Conservation (phyloP, 1,140 invertebrate genomes). For the Chelonus insularis region DNA sequence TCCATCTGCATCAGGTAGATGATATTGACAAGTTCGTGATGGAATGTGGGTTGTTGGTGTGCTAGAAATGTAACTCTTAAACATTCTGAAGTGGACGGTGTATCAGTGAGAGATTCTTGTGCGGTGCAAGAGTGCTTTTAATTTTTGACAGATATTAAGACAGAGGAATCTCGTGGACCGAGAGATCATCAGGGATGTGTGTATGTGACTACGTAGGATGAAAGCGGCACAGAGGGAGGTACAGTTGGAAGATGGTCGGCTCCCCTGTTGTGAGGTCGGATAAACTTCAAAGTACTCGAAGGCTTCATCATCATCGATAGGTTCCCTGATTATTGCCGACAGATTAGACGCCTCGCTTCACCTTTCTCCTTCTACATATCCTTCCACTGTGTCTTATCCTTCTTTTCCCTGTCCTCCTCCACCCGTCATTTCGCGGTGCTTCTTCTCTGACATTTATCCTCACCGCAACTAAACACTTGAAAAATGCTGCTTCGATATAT, state of each 20-base stretch:
- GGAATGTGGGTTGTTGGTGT: no score
- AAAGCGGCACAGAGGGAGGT: conserved; percentile 21
- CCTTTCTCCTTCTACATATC: conserved; percentile 30
- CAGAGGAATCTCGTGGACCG: conserved; percentile 35
- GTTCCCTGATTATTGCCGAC: conserved; percentile 56
- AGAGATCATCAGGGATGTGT: conserved; percentile 5
- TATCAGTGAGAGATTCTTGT: conserved; percentile 24
- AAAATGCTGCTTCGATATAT: no score
- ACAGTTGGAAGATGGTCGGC: conserved; percentile 27
- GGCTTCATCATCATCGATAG: conserved; percentile 61
- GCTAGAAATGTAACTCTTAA: no score
- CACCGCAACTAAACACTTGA: no score
- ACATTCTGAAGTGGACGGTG: neutral
- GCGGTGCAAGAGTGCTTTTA: conserved; percentile 33
- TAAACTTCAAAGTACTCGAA: conserved; percentile 55
- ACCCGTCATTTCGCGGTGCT: no score
- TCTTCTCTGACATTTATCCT: no score
- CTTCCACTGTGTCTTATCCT: conserved; percentile 17
- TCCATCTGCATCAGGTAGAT: no score
- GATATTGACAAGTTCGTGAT: no score
- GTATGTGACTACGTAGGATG: neutral
- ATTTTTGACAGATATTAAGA: conserved; percentile 49
- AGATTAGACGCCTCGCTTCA: conserved; percentile 51
- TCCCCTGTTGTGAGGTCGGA: conserved; percentile 52
- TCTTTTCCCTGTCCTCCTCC: no score